phyloP scores from a whole-genome alignment of 2,888 invertebrate genomes.

The Apodemia duryi region DNA sequence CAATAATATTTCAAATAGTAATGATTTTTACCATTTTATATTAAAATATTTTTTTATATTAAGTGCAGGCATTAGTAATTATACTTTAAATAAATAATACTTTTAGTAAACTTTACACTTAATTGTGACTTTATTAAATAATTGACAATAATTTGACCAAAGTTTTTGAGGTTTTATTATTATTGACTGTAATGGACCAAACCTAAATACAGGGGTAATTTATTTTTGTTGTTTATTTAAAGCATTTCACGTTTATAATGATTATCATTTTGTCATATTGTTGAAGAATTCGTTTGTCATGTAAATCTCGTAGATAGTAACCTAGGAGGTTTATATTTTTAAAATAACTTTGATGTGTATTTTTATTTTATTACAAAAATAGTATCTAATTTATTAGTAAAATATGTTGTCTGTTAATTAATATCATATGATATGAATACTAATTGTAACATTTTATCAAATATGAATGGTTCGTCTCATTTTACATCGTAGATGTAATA shows the following conservation, averaged over 20 bases:
- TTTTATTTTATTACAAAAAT: neutral
- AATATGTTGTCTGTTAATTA: neutral
- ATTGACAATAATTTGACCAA: constrained; percentile 7
- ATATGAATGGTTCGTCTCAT: constrained; percentile 34
- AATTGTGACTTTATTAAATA: neutral
- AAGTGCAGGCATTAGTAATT: neutral
- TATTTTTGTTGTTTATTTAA: neutral
- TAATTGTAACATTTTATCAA: constrained; percentile 26
- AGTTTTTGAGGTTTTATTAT: neutral
- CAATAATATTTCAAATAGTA: constrained; percentile 27
- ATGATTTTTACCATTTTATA: constrained; percentile 6
- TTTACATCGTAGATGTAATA: neutral
- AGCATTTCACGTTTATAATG: neutral
- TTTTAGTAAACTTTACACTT: neutral
- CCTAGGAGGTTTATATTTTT: neutral
- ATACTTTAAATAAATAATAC: neutral
- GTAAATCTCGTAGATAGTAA: no score
- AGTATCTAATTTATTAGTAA: neutral
- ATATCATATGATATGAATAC: neutral
- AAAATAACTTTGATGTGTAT: neutral
- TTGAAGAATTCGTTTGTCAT: neutral
- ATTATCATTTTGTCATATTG: neutral
- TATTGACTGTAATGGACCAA: constrained; percentile 10
- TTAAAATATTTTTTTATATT: neutral
- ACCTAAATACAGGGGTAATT: constrained; percentile 3